Percentiles rank a stretch among this genome's conserved stretches.
Conservation (phyloP, 1,140 invertebrate species). For the Drosophila dunni region DNA sequence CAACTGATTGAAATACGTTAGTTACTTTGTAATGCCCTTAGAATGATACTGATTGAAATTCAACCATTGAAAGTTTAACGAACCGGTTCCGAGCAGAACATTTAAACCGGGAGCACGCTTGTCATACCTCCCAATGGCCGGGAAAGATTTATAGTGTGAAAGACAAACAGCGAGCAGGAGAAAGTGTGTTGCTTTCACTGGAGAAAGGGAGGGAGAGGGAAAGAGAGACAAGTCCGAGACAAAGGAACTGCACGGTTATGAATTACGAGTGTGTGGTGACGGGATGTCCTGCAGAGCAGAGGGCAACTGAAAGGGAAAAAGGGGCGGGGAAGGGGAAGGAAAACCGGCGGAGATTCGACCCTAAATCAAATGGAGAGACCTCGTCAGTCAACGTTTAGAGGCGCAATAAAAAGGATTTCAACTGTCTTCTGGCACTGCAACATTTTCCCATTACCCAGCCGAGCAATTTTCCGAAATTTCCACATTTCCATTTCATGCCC, state of each 20-base stretch:
- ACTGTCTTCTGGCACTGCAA: constrained; percentile 14
- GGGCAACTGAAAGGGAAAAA: constrained; percentile 31
- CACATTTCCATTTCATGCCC: constrained; percentile 62
- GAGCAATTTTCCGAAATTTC: constrained; percentile 16
- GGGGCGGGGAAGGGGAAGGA: constrained; percentile 17
- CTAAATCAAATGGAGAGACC: constrained; percentile 42
- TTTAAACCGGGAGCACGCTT: constrained; percentile 47
- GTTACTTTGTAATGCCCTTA: too few relatives aligned
- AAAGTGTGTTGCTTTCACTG: constrained; percentile 51
- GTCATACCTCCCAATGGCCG: constrained; percentile 48
- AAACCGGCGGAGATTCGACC: constrained; percentile 50
- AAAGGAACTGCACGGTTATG: constrained; percentile 58
- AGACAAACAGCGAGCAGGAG: constrained; percentile 58
- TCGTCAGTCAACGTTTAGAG: constrained; percentile 35
- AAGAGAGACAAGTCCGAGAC: constrained; percentile 42
- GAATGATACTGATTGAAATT: not conserved
- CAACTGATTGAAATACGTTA: too few relatives aligned
- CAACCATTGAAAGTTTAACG: not conserved
- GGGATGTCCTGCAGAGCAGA: constrained; percentile 59
- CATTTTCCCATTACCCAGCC: constrained; percentile 35
- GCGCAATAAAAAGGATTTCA: constrained; percentile 43
- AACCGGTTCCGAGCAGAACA: constrained; percentile 51
- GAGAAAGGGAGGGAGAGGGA: not conserved
- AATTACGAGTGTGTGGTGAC: constrained; percentile 42
- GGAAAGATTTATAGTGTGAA: constrained; percentile 75